Conservation (phyloP, 2,113 vertebrate species). For the Proterorhinus semilunaris region DNA sequence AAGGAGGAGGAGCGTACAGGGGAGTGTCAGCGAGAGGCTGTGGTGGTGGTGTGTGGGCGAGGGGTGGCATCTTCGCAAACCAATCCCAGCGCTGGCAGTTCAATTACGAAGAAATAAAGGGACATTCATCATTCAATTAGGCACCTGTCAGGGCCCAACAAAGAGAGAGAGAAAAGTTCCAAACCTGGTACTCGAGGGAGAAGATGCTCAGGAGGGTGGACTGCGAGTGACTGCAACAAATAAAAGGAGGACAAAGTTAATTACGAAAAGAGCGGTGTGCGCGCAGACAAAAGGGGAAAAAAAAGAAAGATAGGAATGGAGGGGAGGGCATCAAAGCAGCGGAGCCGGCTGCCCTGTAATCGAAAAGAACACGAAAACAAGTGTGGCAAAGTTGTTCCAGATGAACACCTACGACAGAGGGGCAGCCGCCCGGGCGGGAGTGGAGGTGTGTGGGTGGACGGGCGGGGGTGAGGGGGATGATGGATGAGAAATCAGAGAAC, state of each 20-base stretch:
- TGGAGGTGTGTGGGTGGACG: conserved; percentile 69
- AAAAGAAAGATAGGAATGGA: conserved; percentile 79
- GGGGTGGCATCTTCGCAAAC: conserved; percentile 86
- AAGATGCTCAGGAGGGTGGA: conserved; percentile 99
- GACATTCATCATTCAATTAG: conserved; percentile 99
- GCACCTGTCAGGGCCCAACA: conserved; percentile 99
- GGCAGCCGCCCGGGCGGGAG: conserved; percentile 83
- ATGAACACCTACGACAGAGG: conserved; percentile 98
- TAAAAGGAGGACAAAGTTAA: conserved; percentile 99
- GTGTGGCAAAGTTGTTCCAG: conserved; percentile 99
- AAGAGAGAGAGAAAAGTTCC: conserved; percentile 97
- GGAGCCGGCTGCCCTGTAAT: conserved; percentile 96
- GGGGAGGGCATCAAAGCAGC: conserved; percentile 92
- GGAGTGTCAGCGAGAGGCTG: conserved; percentile 57
- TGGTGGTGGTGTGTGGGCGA: background rate
- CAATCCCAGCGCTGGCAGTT: conserved; percentile 99
- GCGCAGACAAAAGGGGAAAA: conserved; percentile 92
- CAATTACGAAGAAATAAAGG: conserved; percentile 99
- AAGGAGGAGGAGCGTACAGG: conserved; percentile 33
- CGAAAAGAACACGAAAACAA: conserved; percentile 99
- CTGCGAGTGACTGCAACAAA: conserved; percentile 99
- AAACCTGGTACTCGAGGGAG: conserved; percentile 99
- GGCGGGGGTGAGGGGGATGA: conserved; percentile 59
- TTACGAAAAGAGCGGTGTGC: conserved; percentile 97
- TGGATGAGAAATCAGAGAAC: conserved; percentile 62